These are phyloP conservation scores for Syritta pipiens DNA, from an alignment of 2,888 invertebrate species.

Conservation along the genomic window DNA sequence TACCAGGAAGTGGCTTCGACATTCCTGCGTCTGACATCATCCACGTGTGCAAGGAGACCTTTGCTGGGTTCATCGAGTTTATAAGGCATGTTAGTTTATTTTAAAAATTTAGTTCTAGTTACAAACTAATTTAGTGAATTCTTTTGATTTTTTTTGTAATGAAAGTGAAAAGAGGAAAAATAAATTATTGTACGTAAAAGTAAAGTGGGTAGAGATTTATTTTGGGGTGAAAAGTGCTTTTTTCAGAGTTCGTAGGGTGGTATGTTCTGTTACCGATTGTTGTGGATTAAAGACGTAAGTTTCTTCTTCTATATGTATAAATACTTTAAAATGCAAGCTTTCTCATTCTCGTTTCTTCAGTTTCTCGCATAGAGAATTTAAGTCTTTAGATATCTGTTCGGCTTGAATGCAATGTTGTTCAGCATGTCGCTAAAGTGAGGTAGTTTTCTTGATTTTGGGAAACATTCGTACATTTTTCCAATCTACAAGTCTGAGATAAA, in stretches of 20 bases:
- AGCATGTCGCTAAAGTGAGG: too few species aligned
- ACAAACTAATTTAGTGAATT: constrained; percentile 42
- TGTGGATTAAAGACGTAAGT: too few species aligned
- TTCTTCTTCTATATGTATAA: too few species aligned
- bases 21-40: constrained; percentile 76
- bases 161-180: constrained; percentile 30
- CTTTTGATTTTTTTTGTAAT: constrained; percentile 32
- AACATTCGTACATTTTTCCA: too few species aligned
- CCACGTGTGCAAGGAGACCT: constrained; percentile 78
- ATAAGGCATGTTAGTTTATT: constrained; percentile 77
- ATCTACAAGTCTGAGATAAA: too few species aligned
- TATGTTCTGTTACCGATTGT: not conserved
- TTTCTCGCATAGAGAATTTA: too few species aligned
- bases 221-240: not conserved
- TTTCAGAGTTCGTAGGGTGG: not conserved
- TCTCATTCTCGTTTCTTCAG: too few species aligned
- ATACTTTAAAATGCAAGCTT: too few species aligned
- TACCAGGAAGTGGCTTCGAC: constrained; percentile 82
- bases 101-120: constrained; percentile 24
- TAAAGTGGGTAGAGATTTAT: too few species aligned
- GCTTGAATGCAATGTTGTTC: too few species aligned
- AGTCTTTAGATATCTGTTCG: too few species aligned
- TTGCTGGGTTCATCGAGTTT: constrained; percentile 78
- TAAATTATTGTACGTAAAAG: constrained; percentile 54
- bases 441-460: too few species aligned